Percentiles rank a stretch among this genome's conserved stretches.
Conservation (phyloP, 2,797 vertebrate species). For the Eupleurogrammus muticus region DNA sequence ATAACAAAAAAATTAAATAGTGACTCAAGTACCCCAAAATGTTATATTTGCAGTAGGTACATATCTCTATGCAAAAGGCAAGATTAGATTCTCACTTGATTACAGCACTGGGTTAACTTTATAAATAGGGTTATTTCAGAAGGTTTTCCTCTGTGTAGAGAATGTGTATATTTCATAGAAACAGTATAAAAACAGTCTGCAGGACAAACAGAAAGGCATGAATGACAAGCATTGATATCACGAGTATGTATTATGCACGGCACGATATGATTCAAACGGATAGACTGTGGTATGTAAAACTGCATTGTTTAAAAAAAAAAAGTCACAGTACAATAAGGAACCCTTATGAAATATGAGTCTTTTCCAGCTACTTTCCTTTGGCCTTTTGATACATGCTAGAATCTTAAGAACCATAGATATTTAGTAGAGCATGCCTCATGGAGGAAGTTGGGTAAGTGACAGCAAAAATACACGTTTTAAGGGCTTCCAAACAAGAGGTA, state of each 20-base stretch:
- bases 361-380: conserved; percentile 82
- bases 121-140: conserved; percentile 86
- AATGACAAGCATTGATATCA: conserved; percentile 77
- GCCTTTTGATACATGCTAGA: conserved; percentile 75
- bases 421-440: conserved; percentile 60
- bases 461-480: conserved; percentile 52
- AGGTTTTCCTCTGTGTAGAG: conserved; percentile 81
- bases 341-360: conserved; percentile 72
- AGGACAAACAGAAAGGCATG: conserved; percentile 87
- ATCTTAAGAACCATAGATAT: conserved; percentile 52
- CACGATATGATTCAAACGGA: conserved; percentile 72
- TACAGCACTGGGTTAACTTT: conserved; percentile 85
- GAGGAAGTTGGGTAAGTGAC: conserved; percentile 68
- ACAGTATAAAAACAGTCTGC: conserved; percentile 87
- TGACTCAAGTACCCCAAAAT: conserved; percentile 91
- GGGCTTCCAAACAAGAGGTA: conserved; percentile 53
- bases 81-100: conserved; percentile 85
- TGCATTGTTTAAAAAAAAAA: conserved; percentile 73
- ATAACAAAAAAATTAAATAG: conserved; percentile 93
- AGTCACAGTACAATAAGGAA: conserved; percentile 80
- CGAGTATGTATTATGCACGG: conserved; percentile 71
- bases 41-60: conserved; percentile 86
- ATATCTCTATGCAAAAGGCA: conserved; percentile 86
- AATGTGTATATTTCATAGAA: conserved; percentile 89
- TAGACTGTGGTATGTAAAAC: conserved; percentile 74